Evolutionary conservation across 1,140 invertebrate species (phyloP).

Genomic region (Cyclina sinensis): DNA sequence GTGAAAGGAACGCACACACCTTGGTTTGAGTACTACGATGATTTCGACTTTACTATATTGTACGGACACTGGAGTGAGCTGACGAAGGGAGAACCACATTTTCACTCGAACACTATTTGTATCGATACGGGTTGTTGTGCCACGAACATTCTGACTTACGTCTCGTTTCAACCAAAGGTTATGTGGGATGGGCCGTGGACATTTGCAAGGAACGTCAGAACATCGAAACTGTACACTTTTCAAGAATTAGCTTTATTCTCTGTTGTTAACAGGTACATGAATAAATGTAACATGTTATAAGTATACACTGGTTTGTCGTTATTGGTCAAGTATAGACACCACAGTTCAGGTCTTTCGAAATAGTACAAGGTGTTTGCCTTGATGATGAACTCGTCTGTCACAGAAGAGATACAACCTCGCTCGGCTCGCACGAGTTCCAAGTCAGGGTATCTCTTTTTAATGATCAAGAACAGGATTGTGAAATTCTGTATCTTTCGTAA

Average conservation of each 20-base stretch:
- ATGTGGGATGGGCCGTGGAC: too few relatives aligned
- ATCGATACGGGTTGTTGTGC: conserved; percentile 1
- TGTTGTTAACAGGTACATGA: background rate
- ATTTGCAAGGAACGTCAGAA: background rate
- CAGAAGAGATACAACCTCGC: background rate
- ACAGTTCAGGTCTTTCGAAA: background rate
- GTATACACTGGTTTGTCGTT: background rate
- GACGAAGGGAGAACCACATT: background rate
- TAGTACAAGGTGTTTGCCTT: background rate
- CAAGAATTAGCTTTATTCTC: background rate
- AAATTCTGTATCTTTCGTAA: background rate
- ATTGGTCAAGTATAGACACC: background rate
- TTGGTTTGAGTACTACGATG: background rate
- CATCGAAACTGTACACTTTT: background rate
- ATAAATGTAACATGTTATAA: background rate
- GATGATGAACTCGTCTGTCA: background rate
- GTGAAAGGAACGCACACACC: conserved; percentile 2
- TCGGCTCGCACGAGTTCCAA: background rate
- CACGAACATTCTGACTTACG: background rate
- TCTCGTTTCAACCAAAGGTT: background rate
- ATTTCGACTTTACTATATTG: background rate
- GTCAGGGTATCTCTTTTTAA: background rate
- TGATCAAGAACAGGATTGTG: background rate
- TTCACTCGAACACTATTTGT: background rate
- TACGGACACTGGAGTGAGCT: background rate